Base-by-base conservation (phyloP, 2,888 invertebrate genomes). In the Meiosimyza decipiens region DNA sequence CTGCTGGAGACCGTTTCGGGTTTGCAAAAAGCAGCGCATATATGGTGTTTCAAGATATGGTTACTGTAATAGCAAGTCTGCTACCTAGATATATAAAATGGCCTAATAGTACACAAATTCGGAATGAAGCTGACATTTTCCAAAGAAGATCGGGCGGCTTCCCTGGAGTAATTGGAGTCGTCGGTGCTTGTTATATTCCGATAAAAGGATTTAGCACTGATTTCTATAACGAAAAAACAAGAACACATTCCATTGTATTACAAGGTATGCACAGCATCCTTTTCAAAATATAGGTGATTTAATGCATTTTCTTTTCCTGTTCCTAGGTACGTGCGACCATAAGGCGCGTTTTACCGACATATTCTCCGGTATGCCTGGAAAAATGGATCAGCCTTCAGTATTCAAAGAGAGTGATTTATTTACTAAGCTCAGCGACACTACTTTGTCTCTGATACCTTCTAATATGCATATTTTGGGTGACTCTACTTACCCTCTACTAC, bases 281-380 rank as follows among this genome's bases (percentile, higher is more conserved):
- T 51, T 28, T 13, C 13, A 7, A 22, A 15, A 5, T 13, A 18
- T 18, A 50, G 15, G 5, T 18, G 9, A 3, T 16, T 16, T 7
- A 33, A 28, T 28, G 2, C 1, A 16, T 33, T 60, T 60, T 13
- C 33, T 1, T 60, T 33, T 60, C 15, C 15, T 18, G 22, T 55
- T 22, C 13, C 33, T 15, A 66, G 66, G 66, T 4, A 62, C 51
- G n/a, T 70, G 70, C 50, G 69, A 60, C 28, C 16, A 55, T 15
- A n/a, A n/a, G 49, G 40, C 18, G 1, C 64, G 64, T 12, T 71
- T 71, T 57, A 64, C 57, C 5, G 64, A 63, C 12, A 28, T 71
- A 3, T 71, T 71, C 28, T 64, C 64, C 47, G 71, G 71, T 15
- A 71, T 71, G 71, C 71, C 71, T 7, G 64, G 71, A 12, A 71